These are phyloP conservation scores for Drosophila paramelanica DNA, from an alignment of 2,888 invertebrate genomes.

Conservation along the genomic window DNA sequence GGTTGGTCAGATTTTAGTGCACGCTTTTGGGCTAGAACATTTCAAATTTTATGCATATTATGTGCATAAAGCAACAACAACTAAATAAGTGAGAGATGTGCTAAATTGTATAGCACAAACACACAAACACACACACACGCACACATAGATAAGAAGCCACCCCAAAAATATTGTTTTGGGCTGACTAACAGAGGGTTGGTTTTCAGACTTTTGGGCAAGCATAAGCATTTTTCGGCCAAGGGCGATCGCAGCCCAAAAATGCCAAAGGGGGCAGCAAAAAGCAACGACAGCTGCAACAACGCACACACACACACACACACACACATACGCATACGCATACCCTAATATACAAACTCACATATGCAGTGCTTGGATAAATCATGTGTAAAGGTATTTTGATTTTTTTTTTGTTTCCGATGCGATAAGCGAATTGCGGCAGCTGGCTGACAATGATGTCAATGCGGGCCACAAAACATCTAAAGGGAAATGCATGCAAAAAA, in stretches of 20 bases:
- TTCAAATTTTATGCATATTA: constrained; percentile 58
- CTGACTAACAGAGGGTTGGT: constrained; percentile 62
- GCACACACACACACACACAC: constrained; percentile 27
- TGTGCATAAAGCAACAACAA: constrained; percentile 40
- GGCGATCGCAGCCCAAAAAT: constrained; percentile 72
- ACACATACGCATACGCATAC: constrained; percentile 7
- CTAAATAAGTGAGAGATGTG: constrained; percentile 41
- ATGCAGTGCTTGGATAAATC: constrained; percentile 70
- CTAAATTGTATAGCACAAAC: constrained; percentile 40
- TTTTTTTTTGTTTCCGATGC: constrained; percentile 39
- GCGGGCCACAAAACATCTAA: constrained; percentile 17
- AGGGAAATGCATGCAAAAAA: constrained; percentile 6
- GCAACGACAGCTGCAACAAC: constrained; percentile 63
- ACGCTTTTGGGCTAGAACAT: constrained; percentile 22
- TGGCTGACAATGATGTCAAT: constrained; percentile 24
- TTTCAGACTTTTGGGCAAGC: constrained; percentile 57
- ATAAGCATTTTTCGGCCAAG: constrained; percentile 77
- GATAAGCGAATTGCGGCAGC: constrained; percentile 56
- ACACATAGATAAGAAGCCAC: constrained; percentile 59
- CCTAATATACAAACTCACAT: constrained; percentile 1
- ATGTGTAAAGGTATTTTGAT: constrained; percentile 80
- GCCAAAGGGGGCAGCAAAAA: constrained; percentile 62
- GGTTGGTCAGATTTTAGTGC: constrained; percentile 34
- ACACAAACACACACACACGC: constrained; percentile 15
- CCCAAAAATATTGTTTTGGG: constrained; percentile 56